Evolutionary conservation across 2,797 vertebrate genomes (phyloP).

Genomic region (Zonotrichia albicollis): DNA sequence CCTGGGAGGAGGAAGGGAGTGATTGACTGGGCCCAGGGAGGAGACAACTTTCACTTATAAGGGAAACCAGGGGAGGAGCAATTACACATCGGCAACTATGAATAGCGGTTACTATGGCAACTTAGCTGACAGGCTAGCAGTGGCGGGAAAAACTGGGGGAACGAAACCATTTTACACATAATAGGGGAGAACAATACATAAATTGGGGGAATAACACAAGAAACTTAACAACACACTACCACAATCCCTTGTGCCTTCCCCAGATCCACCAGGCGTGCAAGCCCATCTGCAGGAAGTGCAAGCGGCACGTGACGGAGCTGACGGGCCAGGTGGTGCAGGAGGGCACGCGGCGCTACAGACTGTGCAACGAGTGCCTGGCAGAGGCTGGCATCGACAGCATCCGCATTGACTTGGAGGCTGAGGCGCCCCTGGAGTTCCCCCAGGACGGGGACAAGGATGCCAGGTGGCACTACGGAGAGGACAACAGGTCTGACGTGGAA

Average conservation of each 20-base stretch:
- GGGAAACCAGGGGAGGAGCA: too few species aligned
- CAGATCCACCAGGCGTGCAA: conserved; percentile 98
- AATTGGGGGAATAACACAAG: too few species aligned
- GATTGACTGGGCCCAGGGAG: too few species aligned
- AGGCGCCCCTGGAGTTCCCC: conserved; percentile 83
- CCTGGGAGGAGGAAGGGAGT: too few species aligned
- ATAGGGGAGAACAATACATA: too few species aligned
- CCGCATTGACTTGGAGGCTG: conserved; percentile 84
- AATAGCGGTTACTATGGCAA: too few species aligned
- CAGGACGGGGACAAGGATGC: conserved; percentile 85
- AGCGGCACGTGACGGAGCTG: conserved; percentile 90
- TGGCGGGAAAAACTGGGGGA: too few species aligned
- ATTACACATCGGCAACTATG: too few species aligned
- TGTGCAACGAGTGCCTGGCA: conserved; percentile 89
- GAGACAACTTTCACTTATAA: too few species aligned
- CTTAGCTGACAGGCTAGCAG: too few species aligned
- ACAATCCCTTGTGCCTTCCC: neutral
- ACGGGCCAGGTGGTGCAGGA: conserved; percentile 94
- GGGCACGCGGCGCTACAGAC: conserved; percentile 90
- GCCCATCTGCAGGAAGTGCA: conserved; percentile 95
- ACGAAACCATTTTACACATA: too few species aligned
- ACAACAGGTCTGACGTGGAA: conserved; percentile 80
- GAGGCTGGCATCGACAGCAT: conserved; percentile 90
- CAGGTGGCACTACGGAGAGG: conserved; percentile 86
- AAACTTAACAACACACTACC: too few species aligned